Evolutionary conservation across 2,888 invertebrate genomes (phyloP), one percentile per base, ranked within the genome.

Genomic region (Andricus curvator): DNA sequence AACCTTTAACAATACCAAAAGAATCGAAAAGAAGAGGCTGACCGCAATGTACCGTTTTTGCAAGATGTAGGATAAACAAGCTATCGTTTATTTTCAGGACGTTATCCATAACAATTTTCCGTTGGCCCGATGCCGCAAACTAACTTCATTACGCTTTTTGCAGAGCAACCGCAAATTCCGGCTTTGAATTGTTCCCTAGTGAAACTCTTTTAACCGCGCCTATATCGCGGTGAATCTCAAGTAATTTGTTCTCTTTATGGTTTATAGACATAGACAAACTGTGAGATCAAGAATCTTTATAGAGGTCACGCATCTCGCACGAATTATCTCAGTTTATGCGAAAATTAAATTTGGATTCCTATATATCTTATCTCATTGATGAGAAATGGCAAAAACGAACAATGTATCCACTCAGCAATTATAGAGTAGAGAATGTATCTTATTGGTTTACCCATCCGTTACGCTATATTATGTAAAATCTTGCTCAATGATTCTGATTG

Each of bases 11-110:
- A 41, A 56, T 17, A 79, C 11, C 5, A 93, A 94, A 94, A 93
- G 93, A 93, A 91, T 93, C 93, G 93, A 94, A 93, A 94, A 93
- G 93, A 93, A 78, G 25, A 29, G 65, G 29, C 15, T 79, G 82
- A 89, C 87, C 88, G 83, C 89, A 87, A 83, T 80, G 81, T 84
- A 78, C 81, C 80, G 85, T 88, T 89, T 89, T 90, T 88, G 81
- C 74, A 80, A 70, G 2, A 6, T 44, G 56, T 67, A 56, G 78
- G 60, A 81, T 82, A 84, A 85, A 85, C 84, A 84, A 84, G 84
- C 78, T 82, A 65, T 84, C 78, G 81, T 81, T 80, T 84, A 81
- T 85, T 87, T 88, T 87, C 87, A 84, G 62, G 22, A 74, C 33
- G 48, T 78, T 83, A 91, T 91, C 89, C 89, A 89, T 90, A 90